Conservation (phyloP, 2,888 invertebrate genomes). For the Chrysopilus asiliformis region DNA sequence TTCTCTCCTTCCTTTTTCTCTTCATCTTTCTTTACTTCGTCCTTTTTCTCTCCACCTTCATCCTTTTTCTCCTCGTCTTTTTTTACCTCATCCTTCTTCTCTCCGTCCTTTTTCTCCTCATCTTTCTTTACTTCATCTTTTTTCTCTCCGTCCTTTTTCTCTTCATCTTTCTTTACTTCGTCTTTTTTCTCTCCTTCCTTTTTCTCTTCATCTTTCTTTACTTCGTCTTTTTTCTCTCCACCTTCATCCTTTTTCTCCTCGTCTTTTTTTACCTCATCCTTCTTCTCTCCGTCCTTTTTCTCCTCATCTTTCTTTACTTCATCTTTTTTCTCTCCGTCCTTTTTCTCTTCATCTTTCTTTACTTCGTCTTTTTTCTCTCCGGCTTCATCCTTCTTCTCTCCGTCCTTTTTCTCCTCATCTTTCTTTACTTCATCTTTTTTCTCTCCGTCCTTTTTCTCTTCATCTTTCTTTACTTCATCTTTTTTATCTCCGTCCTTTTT, state of each 20-base stretch:
- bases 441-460: neutral
- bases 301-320: neutral
- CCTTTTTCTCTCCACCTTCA: slow-evolving; percentile 1
- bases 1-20: neutral
- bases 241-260: neutral
- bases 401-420: neutral
- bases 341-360: slow-evolving; percentile 1
- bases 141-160: neutral
- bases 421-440: neutral
- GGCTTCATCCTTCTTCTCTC: neutral
- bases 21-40: neutral
- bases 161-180: neutral
- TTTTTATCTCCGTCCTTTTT: neutral
- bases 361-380: neutral
- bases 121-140: neutral
- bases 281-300: neutral
- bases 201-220: neutral
- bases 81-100: neutral
- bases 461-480: neutral
- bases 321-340: neutral
- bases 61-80: neutral
- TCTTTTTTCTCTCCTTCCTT: neutral
- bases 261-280: neutral
- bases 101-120: neutral
- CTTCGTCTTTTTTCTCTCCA: neutral